These are phyloP conservation scores for Sipha flava DNA, from an alignment of 1,140 invertebrate species.

Conservation along the genomic window DNA sequence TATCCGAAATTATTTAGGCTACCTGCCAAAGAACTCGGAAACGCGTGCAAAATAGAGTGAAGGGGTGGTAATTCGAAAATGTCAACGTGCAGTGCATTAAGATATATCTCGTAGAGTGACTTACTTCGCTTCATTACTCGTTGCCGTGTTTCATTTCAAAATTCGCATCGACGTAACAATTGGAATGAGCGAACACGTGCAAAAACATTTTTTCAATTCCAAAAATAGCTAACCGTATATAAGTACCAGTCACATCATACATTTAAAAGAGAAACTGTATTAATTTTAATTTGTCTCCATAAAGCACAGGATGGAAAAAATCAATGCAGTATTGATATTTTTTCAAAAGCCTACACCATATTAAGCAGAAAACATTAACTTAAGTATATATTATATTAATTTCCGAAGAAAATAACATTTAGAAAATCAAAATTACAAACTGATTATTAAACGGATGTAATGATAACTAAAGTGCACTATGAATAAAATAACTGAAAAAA, in stretches of 20 bases:
- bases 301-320: neutral
- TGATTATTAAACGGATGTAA: too few species aligned
- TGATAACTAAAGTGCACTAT: too few species aligned
- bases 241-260: neutral
- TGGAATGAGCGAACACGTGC: neutral
- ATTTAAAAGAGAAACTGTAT: too few species aligned
- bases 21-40: constrained; percentile 15
- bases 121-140: constrained; percentile 15
- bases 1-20: constrained; percentile 30
- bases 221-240: neutral
- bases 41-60: constrained; percentile 6
- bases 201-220: neutral
- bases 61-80: constrained; percentile 11
- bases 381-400: too few species aligned
- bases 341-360: too few species aligned
- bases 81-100: constrained; percentile 12
- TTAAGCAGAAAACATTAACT: too few species aligned
- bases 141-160: neutral
- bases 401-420: too few species aligned
- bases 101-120: neutral
- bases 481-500: too few species aligned
- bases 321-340: too few species aligned
- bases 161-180: neutral
- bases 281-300: neutral
- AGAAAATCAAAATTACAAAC: too few species aligned